Conservation (phyloP, 2,797 vertebrate species). For the Aulostomus chinensis region DNA sequence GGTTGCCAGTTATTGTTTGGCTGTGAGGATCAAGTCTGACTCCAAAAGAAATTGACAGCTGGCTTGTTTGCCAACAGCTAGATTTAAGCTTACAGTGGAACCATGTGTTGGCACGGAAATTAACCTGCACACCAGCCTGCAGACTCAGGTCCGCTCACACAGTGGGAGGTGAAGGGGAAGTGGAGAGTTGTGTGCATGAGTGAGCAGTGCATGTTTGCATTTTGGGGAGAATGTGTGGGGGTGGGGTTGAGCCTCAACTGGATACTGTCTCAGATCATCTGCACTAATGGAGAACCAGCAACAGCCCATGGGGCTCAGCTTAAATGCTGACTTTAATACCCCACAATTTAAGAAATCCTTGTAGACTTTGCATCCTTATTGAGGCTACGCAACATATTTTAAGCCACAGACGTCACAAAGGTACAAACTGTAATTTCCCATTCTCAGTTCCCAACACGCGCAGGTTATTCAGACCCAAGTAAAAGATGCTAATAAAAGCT, state of each 20-base stretch:
- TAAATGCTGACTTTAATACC: not conserved
- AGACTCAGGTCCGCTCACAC: slow-evolving; percentile 18
- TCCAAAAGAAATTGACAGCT: slow-evolving; percentile 29
- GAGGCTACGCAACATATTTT: slow-evolving; percentile 15
- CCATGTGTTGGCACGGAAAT: slow-evolving; percentile 26
- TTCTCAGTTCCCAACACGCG: too few species aligned
- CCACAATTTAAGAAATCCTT: slow-evolving; percentile 8
- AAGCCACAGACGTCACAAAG: slow-evolving; percentile 28
- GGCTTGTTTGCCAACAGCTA: slow-evolving; percentile 25
- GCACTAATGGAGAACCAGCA: slow-evolving; percentile 8
- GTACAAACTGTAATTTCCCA: too few species aligned
- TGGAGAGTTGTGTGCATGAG: slow-evolving; percentile 23
- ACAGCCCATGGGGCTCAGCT: not conserved
- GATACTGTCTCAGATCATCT: slow-evolving; percentile 12
- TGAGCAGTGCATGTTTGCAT: slow-evolving; percentile 25
- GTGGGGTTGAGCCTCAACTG: slow-evolving; percentile 18
- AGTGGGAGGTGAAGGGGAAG: slow-evolving; percentile 16
- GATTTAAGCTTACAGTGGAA: slow-evolving; percentile 27
- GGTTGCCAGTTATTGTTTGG: slow-evolving; percentile 44
- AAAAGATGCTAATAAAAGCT: too few species aligned
- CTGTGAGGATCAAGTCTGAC: slow-evolving; percentile 28
- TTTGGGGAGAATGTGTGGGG: slow-evolving; percentile 8
- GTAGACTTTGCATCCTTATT: not conserved
- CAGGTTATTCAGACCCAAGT: too few species aligned
- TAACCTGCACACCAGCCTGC: slow-evolving; percentile 20